Percentiles rank a stretch among this genome's conserved stretches.
These are phyloP conservation scores for Nomada hirtipes DNA, from an alignment of 2,888 invertebrate species.

Conservation along the genomic window DNA sequence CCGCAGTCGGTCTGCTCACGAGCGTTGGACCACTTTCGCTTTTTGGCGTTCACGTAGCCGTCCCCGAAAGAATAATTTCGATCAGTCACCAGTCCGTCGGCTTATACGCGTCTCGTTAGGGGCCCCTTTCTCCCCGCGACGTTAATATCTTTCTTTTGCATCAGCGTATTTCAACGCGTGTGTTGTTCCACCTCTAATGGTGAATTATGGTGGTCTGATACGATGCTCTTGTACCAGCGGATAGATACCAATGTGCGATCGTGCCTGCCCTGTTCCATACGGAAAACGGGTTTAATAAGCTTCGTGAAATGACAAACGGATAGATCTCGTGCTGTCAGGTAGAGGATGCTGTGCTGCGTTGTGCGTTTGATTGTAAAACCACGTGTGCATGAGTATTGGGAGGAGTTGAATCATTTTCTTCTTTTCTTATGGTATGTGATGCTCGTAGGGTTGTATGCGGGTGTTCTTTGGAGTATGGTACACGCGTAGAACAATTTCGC, in stretches of 20 bases:
- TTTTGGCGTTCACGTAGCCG: slow-evolving; percentile 59
- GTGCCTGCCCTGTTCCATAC: background rate
- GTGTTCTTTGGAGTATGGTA: no score
- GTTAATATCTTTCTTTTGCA: slow-evolving; percentile 54
- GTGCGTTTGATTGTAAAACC: background rate
- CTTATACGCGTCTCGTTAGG: slow-evolving; percentile 59
- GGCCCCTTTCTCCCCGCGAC: slow-evolving; percentile 17
- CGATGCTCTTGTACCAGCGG: background rate
- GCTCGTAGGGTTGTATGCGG: no score
- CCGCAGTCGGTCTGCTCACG: slow-evolving; percentile 49
- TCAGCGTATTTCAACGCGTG: slow-evolving; percentile 38
- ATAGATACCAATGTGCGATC: background rate
- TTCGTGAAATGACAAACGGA: background rate
- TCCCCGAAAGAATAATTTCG: slow-evolving; percentile 63
- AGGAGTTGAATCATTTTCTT: background rate
- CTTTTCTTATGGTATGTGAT: no score
- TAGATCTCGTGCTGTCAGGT: background rate
- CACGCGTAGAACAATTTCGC: no score
- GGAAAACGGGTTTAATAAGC: slow-evolving; percentile 2
- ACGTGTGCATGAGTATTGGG: background rate
- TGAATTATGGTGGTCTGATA: slow-evolving; percentile 32
- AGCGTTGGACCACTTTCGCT: slow-evolving; percentile 75
- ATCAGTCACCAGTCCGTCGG: slow-evolving; percentile 48
- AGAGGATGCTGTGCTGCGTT: background rate
- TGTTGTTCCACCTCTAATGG: slow-evolving; percentile 39